These are phyloP conservation scores for Sarcophaga caerulescens DNA, from an alignment of 2,888 invertebrate genomes.

Conservation along the genomic window DNA sequence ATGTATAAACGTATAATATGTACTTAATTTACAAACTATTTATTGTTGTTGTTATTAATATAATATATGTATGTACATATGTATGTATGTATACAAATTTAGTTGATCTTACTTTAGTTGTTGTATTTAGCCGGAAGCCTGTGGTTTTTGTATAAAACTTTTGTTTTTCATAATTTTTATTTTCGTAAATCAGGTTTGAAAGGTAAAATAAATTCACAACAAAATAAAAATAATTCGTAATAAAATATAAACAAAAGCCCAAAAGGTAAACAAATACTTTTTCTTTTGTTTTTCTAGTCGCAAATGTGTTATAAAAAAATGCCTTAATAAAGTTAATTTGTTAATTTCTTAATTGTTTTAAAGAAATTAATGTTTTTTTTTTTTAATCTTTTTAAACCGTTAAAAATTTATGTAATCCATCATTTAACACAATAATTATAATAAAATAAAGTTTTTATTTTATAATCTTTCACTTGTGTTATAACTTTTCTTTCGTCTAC, in stretches of 20 bases:
- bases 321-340: background rate
- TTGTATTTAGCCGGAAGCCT: conserved; percentile 47
- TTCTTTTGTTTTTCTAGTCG: background rate
- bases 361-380: background rate
- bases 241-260: background rate
- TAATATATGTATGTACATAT: background rate
- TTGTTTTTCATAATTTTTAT: conserved; percentile 27
- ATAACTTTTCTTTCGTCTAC: no score
- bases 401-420: conserved; percentile 8
- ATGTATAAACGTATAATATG: background rate
- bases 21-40: conserved; percentile 29
- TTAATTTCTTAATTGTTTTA: background rate
- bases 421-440: background rate
- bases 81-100: background rate
- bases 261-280: background rate
- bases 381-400: conserved; percentile 5
- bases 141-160: conserved; percentile 43
- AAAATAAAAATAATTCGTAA: background rate
- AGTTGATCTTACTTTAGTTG: conserved; percentile 15
- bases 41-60: conserved; percentile 4
- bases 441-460: no score
- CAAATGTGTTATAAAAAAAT: background rate
- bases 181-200: conserved; percentile 8
- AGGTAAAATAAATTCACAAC: background rate
- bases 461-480: no score